Conservation (phyloP, 2,797 vertebrate genomes). For the Pithecia hirsuta region DNA sequence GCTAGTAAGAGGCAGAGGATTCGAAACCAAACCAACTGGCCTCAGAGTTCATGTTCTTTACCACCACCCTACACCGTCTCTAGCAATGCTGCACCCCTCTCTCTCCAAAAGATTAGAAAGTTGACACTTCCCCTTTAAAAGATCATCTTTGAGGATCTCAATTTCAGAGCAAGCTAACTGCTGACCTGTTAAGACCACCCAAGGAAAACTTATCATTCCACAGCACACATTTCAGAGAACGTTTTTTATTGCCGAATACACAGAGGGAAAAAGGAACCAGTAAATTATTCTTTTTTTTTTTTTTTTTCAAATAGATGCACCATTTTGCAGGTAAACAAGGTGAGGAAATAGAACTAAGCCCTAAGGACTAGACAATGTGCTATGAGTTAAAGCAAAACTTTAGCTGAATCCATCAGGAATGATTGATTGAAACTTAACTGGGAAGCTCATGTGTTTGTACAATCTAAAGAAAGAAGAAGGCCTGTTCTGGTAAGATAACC, state of each 20-base stretch:
- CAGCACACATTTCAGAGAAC: not conserved
- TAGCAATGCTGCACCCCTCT: not conserved
- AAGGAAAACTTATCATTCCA: constrained; percentile 39
- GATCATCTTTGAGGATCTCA: not conserved
- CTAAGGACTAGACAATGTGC: constrained; percentile 2
- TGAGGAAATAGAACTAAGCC: constrained; percentile 5
- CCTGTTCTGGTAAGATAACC: constrained; percentile 78
- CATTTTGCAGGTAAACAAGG: constrained; percentile 44
- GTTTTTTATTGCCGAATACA: not conserved
- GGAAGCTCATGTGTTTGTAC: constrained; percentile 60
- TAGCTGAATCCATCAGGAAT: not conserved
- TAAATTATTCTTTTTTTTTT: not conserved
- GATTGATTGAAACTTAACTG: constrained; percentile 57
- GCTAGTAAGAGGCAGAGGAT: not conserved
- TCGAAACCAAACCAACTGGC: not conserved
- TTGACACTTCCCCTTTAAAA: not conserved
- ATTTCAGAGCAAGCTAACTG: not conserved
- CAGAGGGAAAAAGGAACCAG: not conserved
- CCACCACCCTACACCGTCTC: not conserved
- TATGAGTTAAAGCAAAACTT: not conserved
- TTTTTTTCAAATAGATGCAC: not conserved
- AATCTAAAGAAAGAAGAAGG: constrained; percentile 67
- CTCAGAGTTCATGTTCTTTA: not conserved
- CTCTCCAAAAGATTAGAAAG: not conserved
- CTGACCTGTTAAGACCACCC: constrained; percentile 6